Conservation (phyloP, 2,113 vertebrate species). For the Noctilio leporinus region DNA sequence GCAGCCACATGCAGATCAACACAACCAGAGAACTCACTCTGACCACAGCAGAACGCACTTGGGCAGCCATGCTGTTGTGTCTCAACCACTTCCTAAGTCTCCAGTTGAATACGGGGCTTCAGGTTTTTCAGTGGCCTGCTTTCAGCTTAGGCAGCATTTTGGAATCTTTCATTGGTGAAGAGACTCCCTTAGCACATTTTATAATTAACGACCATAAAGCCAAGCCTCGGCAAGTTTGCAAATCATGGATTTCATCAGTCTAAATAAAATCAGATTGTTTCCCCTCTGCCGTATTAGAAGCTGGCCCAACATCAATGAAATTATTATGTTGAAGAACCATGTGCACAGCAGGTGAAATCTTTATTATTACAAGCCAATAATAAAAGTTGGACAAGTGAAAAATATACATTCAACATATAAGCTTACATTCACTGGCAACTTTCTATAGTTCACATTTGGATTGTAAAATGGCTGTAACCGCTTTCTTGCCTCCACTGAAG, state of each 20-base stretch:
- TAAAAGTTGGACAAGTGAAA: conserved; percentile 59
- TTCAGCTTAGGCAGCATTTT: conserved; percentile 50
- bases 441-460: conserved; percentile 40
- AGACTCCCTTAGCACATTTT: conserved; percentile 42
- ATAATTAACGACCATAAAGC: conserved; percentile 36
- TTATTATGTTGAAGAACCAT: conserved; percentile 42
- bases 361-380: conserved; percentile 47
- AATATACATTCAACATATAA: conserved; percentile 60
- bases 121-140: background rate
- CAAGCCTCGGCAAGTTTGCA: conserved; percentile 27
- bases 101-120: background rate
- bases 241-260: conserved; percentile 45
- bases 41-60: conserved; percentile 18
- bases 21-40: conserved; percentile 1
- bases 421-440: conserved; percentile 51
- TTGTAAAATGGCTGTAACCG: conserved; percentile 45
- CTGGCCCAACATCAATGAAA: conserved; percentile 31
- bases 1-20: conserved; percentile 40
- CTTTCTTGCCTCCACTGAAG: conserved; percentile 36
- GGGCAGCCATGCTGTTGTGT: conserved; percentile 11
- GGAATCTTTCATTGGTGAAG: background rate
- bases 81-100: conserved; percentile 24
- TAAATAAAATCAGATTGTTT: conserved; percentile 32
- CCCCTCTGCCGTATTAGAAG: background rate
- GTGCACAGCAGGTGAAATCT: conserved; percentile 55